Conservation (phyloP, 2,113 vertebrate species). For the Sitta europaea region DNA sequence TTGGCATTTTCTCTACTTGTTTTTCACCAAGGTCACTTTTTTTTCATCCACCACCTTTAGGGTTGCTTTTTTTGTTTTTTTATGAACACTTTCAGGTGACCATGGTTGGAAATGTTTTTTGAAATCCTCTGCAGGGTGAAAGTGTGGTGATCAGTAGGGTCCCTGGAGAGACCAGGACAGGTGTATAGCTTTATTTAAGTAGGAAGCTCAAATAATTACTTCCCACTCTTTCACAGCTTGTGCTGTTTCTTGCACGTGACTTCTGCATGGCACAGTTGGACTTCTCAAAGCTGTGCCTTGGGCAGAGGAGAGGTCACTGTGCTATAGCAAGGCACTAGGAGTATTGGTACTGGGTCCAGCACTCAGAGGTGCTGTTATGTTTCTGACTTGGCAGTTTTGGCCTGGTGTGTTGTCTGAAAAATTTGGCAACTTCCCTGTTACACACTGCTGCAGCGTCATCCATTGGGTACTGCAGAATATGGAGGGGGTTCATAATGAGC, state of each 20-base stretch:
- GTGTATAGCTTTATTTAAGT: not conserved
- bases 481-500: not conserved
- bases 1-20: not conserved
- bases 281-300: not conserved
- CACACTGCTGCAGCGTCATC: not conserved
- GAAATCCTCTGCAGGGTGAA: not conserved
- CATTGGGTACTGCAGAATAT: not conserved
- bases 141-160: not conserved
- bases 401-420: not conserved
- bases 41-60: not conserved
- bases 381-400: not conserved
- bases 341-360: not conserved
- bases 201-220: not conserved
- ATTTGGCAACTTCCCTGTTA: not conserved
- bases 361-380: not conserved
- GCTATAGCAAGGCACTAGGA: not conserved
- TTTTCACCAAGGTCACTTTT: not conserved
- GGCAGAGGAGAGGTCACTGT: not conserved
- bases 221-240: not conserved
- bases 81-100: not conserved
- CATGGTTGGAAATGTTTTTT: not conserved
- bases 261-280: rapidly evolving
- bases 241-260: not conserved
- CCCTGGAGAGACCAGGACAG: not conserved
- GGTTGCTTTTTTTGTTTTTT: not conserved